Percentiles rank a stretch among this genome's conserved stretches.
phyloP scores from a whole-genome alignment of 2,888 invertebrate genomes.

The Stenichneumon culpator region DNA sequence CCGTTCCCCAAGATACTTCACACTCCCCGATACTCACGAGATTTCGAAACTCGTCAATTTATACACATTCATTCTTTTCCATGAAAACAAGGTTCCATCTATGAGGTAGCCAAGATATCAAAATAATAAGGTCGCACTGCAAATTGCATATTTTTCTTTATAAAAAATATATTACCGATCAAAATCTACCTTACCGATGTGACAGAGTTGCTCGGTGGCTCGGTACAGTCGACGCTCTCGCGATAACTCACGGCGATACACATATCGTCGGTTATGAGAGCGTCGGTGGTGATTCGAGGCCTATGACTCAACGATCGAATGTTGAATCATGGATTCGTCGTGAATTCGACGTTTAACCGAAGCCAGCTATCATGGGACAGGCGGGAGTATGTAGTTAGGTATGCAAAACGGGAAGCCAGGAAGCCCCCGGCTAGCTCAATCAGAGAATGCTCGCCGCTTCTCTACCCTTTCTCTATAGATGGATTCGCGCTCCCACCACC shows the following conservation, averaged over 20 bases:
- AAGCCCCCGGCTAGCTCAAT: constrained; percentile 76
- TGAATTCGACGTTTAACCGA: constrained; percentile 57
- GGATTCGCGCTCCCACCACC: constrained; percentile 3
- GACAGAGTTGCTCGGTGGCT: too few species aligned
- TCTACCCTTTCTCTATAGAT: constrained; percentile 11
- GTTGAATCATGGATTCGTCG: constrained; percentile 38
- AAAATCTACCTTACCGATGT: too few species aligned
- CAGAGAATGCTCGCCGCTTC: constrained; percentile 71
- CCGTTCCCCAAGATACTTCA: too few species aligned
- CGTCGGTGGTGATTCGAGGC: not conserved
- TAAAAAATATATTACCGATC: too few species aligned
- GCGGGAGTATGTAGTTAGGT: constrained; percentile 76
- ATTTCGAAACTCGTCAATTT: too few species aligned
- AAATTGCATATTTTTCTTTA: too few species aligned
- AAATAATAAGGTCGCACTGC: too few species aligned
- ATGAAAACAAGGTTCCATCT: too few species aligned
- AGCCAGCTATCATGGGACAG: constrained; percentile 26
- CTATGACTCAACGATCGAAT: constrained; percentile 17
- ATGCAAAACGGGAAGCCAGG: constrained; percentile 79
- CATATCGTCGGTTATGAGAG: not conserved
- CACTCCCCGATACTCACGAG: too few species aligned
- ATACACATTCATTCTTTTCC: too few species aligned
- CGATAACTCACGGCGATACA: not conserved
- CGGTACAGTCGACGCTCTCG: not conserved
- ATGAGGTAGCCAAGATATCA: too few species aligned